Conservation (phyloP, 92 coral and sea anemone species). For the Micromussa lordhowensis region DNA sequence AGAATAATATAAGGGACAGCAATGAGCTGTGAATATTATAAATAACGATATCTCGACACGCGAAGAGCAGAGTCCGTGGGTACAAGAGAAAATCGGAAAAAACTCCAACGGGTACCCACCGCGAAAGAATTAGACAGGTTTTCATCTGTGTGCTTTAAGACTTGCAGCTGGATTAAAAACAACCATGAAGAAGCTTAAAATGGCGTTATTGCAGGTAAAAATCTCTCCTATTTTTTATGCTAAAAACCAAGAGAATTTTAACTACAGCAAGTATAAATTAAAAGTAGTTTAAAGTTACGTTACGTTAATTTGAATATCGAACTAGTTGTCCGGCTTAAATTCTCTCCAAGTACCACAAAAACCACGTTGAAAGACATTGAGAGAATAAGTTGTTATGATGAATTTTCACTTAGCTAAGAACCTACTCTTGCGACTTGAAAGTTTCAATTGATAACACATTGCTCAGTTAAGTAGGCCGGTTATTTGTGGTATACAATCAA, state of each 20-base stretch:
- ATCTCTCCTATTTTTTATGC: background rate
- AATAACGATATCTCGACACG: conserved; percentile 37
- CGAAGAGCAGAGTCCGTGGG: conserved; percentile 13
- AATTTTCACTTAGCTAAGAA: conserved; percentile 17
- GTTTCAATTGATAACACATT: background rate
- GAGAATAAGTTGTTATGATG: background rate
- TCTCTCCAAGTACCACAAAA: background rate
- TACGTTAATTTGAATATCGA: background rate
- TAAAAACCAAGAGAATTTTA: background rate
- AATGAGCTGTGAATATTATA: conserved; percentile 17
- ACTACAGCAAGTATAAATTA: background rate
- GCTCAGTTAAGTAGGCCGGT: conserved; percentile 21
- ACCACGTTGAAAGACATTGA: background rate
- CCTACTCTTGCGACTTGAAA: background rate
- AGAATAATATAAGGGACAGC: conserved; percentile 17
- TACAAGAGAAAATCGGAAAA: background rate
- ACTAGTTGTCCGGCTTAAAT: too few relatives aligned
- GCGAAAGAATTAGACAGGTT: background rate
- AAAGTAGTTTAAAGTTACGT: background rate
- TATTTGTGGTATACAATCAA: conserved; percentile 31
- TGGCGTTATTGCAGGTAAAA: conserved; percentile 26
- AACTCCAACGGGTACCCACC: too few relatives aligned
- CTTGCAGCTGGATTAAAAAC: background rate
- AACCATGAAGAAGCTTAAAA: background rate
- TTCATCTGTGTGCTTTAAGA: background rate